phyloP scores from a whole-genome alignment of 2,113 vertebrate genomes.

The Pantherophis guttatus region DNA sequence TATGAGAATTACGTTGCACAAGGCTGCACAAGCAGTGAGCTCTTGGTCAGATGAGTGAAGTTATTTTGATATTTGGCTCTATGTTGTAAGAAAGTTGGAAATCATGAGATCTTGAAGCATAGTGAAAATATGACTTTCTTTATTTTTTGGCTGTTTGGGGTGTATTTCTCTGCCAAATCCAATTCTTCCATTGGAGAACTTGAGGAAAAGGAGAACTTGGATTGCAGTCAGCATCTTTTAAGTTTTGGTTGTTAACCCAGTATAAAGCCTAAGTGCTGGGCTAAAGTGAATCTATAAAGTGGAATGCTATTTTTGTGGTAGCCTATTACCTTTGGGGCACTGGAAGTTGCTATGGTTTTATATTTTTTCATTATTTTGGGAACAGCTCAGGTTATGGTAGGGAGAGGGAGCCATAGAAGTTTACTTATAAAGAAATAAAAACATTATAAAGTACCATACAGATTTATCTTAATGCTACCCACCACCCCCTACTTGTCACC shows the following conservation, averaged over 20 bases:
- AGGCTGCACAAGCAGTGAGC: no score
- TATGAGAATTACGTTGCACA: neutral
- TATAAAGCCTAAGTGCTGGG: neutral
- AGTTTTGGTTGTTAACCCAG: neutral
- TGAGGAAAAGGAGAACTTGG: neutral
- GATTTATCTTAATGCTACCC: neutral
- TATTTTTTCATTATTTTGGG: neutral
- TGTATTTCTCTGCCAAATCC: neutral
- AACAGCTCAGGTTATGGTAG: neutral
- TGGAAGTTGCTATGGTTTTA: neutral
- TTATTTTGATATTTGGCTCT: neutral
- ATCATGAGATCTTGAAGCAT: neutral
- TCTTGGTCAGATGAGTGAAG: neutral
- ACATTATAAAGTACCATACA: neutral
- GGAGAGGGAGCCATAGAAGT: neutral
- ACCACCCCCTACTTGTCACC: neutral
- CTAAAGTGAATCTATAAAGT: neutral
- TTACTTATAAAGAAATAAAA: neutral
- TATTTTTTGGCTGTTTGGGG: neutral
- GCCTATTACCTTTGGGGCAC: neutral
- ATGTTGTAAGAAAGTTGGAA: neutral
- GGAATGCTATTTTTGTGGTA: neutral
- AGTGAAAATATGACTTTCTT: neutral
- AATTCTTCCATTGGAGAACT: neutral
- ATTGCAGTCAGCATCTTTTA: neutral